A percentile compares a stretch with the other conserved stretches of the same genome.
These are phyloP conservation scores for Malaclemys terrapin DNA, from an alignment of 2,113 vertebrate species.

Conservation along the genomic window DNA sequence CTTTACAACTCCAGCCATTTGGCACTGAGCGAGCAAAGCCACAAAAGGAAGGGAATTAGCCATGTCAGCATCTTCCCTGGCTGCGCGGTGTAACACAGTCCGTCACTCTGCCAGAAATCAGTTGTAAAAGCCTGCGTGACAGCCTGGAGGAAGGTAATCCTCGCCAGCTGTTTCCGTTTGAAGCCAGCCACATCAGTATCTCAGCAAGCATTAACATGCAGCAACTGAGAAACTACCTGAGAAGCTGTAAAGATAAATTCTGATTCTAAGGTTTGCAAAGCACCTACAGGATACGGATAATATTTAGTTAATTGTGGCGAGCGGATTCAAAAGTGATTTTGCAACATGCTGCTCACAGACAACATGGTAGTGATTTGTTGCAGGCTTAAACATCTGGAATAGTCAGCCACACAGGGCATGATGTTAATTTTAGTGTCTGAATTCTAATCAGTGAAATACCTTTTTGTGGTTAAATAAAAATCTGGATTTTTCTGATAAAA, in stretches of 20 bases:
- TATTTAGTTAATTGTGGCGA: background rate
- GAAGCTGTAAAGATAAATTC: background rate
- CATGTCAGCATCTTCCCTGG: conserved; percentile 76
- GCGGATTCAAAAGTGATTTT: background rate
- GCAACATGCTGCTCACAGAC: accelerated
- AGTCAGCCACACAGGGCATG: background rate
- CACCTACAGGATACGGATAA: background rate
- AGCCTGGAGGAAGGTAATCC: conserved; percentile 64
- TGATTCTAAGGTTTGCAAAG: background rate
- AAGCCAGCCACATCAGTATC: background rate
- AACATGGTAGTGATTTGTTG: background rate
- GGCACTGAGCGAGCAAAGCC: conserved; percentile 45
- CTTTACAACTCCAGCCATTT: conserved; percentile 72
- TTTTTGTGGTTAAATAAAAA: background rate
- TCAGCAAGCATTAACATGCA: background rate
- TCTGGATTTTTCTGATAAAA: background rate
- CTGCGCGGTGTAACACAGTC: conserved; percentile 59
- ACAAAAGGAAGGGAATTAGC: conserved; percentile 73
- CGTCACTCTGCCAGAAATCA: conserved; percentile 70
- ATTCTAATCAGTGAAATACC: background rate
- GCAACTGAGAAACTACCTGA: background rate
- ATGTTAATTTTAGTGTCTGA: background rate
- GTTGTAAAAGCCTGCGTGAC: conserved; percentile 68
- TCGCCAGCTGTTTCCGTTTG: conserved; percentile 62
- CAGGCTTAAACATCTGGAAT: background rate